Evolutionary conservation across 2,113 vertebrate genomes (phyloP), one percentile per base, ranked within the genome.

Genomic region (Mormyrus lacerda): DNA sequence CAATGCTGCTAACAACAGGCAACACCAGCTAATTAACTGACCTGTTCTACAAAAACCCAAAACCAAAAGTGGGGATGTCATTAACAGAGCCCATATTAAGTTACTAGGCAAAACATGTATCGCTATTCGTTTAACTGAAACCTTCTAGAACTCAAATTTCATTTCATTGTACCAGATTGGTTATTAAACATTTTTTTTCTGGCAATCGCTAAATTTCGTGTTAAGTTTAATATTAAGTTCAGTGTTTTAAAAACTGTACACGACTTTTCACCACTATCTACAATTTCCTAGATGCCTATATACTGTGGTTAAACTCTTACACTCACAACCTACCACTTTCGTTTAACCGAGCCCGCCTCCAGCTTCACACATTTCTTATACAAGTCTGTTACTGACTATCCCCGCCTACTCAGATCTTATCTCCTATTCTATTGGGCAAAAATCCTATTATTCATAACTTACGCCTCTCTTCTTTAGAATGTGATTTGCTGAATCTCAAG

Each of bases 401-500:
- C 85, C 61, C 88, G 35, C 88, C 35, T 76, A 50, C 47, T 21
- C 7, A 35, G 6, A 42, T 10, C 24, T 27, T 0, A 69, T 11
- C 11, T 45, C 27, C 73, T 39, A 35, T 47, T 6, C 61, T 76
- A 89, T 73, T 85, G 87, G 76, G 35, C 21, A 35, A 27, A 6
- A 19, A 31, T n/a, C 10, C 44, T 13, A 45, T 61, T 42, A 88
- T 42, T 65, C 87, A 45, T 35, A 87, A 35, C 3, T 13, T 35
- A 47, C 53, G 51, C 2, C 19, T 8, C 7, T 15, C 24, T 27
- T 17, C 13, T 19, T 21, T 19, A 11, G 42, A 31, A 44, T 27
- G 8, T 65, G 47, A 58, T 88, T 91, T 47, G 88, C 10, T 19
- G 82, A 87, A 53, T 69, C 73, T 27, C 45, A 48, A 50, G 90